Evolutionary conservation across 2,797 vertebrate genomes (phyloP), one percentile per base, ranked within the genome.

Genomic region (Danionella dracula): DNA sequence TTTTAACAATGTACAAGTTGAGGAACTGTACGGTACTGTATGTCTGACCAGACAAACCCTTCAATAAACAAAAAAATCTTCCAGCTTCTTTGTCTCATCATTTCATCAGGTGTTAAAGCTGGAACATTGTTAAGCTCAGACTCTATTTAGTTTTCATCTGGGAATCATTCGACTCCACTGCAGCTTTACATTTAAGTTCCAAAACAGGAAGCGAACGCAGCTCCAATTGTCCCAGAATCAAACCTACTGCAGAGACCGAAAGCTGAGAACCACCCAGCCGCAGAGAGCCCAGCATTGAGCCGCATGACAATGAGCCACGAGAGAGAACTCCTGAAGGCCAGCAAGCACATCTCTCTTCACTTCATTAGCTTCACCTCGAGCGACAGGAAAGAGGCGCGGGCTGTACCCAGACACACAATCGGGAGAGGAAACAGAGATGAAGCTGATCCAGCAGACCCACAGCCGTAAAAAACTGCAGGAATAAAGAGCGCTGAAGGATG

Each of bases 221-320:
- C 64, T 78, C 54, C 60, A 21, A 63, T 82, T 82, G 80, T 82
- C 58, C 55, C 27, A 41, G 44, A 13, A 7, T 5, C 15, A 34
- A 54, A 34, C 23, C 31, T 38, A 73, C 41, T 65, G 70, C 68
- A 59, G 54, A 10, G 31, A 58, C 71, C 51, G 49, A 66, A 37
- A 76, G 68, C 72, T 77, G 78, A 76, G 78, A 82, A 80, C 53
- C 46, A 56, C 29, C 53, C 12, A 15, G 15, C 64, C n/a, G 23
- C 34, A 42, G 51, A 38, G 41, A 20, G 48, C 64, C 48, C 51
- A 57, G 44, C 34, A 73, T 73, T 76, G 71, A 70, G 31, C n/a
- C 1, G 44, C 55, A 61, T 59, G 49, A 76, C 71, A 73, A 73
- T 73, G 64, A 71, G 53, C 17, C 29, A 11, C 9, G 38, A 49